Evolutionary conservation across 1,140 invertebrate species (phyloP).

Genomic region (Bombus soroeensis): DNA sequence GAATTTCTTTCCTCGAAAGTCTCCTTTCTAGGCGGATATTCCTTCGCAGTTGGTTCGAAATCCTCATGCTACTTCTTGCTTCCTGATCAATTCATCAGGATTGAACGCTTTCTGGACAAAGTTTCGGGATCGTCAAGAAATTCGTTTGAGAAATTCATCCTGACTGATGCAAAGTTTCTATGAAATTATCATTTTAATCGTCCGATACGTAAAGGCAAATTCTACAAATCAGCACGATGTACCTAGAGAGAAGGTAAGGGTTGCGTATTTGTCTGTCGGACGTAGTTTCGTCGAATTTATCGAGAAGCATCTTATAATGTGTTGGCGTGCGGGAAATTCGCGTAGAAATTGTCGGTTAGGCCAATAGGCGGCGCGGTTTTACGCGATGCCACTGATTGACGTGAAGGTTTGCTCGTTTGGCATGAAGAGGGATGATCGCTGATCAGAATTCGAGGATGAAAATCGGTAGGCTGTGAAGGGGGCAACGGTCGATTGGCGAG

Average conservation of each 20-base stretch:
- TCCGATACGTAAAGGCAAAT: neutral
- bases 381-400: neutral
- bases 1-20: neutral
- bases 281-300: neutral
- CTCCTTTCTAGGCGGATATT: neutral
- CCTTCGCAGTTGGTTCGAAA: neutral
- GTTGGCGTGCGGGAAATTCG: neutral
- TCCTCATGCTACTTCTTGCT: neutral
- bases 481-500: neutral
- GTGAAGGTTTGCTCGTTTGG: neutral
- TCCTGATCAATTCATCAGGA: too few relatives aligned
- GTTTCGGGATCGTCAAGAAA: neutral
- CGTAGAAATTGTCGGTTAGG: neutral
- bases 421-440: neutral
- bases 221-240: neutral
- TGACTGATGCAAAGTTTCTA: neutral
- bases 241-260: neutral
- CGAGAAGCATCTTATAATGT: neutral
- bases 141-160: neutral
- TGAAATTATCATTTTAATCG: neutral
- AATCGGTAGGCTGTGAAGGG: neutral
- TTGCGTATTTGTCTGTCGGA: neutral
- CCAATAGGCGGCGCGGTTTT: neutral
- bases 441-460: neutral
- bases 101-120: neutral